These are phyloP conservation scores for Myodes glareolus DNA, from an alignment of 2,113 vertebrate species.

Conservation along the genomic window DNA sequence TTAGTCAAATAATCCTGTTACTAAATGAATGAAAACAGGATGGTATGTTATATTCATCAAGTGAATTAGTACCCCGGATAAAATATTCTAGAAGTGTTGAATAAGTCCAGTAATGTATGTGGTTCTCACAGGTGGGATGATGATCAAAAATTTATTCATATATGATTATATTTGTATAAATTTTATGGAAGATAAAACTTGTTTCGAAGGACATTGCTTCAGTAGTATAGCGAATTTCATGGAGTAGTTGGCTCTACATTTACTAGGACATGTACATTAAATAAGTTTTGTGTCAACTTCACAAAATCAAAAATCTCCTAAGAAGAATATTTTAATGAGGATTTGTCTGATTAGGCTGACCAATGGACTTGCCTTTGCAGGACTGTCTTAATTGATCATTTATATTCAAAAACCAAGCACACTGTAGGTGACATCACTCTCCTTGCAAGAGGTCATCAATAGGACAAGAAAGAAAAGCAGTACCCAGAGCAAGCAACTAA, in stretches of 20 bases:
- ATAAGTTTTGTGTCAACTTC: neutral
- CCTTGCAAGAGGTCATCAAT: neutral
- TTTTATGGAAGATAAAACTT: neutral
- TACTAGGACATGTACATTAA: neutral
- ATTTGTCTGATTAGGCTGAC: neutral
- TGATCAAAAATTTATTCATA: neutral
- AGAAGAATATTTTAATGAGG: neutral
- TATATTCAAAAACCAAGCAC: neutral
- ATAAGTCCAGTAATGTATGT: neutral
- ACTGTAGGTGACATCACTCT: accelerated
- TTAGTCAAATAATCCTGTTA: neutral
- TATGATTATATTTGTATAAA: neutral
- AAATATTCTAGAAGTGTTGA: neutral
- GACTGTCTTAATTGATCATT: neutral
- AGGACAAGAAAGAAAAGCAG: neutral
- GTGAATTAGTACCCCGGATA: neutral
- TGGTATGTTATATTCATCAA: neutral
- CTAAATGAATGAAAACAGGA: neutral
- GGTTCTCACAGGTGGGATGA: neutral
- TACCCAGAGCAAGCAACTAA: neutral
- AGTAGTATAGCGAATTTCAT: neutral
- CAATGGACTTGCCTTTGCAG: too few relatives aligned
- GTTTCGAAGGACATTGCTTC: neutral
- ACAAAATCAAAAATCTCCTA: neutral
- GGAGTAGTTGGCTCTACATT: neutral